A percentile compares a stretch with the other conserved stretches of the same genome.
phyloP scores from a whole-genome alignment of 2,888 invertebrate genomes.

The Pecten maximus region DNA sequence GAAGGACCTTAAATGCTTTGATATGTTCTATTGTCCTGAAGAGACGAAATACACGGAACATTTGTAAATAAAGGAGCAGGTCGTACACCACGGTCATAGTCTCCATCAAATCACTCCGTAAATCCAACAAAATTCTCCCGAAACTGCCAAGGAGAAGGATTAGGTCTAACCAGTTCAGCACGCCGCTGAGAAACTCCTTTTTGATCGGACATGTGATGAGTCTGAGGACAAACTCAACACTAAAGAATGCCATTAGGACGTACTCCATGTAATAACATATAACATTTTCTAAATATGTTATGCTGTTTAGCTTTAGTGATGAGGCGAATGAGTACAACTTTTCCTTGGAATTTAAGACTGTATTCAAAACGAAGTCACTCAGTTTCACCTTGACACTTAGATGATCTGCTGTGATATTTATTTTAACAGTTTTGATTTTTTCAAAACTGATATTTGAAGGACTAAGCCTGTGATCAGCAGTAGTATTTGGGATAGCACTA shows the following conservation, averaged over 20 bases:
- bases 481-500: too few relatives aligned
- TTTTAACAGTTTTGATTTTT: too few relatives aligned
- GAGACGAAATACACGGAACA: constrained; percentile 61
- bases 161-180: constrained; percentile 59
- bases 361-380: background rate
- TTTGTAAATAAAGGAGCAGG: constrained; percentile 60
- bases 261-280: constrained; percentile 37
- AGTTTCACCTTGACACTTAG: background rate
- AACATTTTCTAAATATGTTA: background rate
- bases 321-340: background rate
- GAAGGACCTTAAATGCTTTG: constrained; percentile 61
- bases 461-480: too few relatives aligned
- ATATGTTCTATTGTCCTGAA: constrained; percentile 59
- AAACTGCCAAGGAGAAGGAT: constrained; percentile 59
- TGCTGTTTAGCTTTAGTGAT: background rate
- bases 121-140: constrained; percentile 42
- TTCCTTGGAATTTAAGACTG: background rate
- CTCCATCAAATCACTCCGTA: constrained; percentile 48
- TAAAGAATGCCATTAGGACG: constrained; percentile 56
- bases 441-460: too few relatives aligned
- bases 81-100: constrained; percentile 50
- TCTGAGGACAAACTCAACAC: constrained; percentile 58
- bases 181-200: constrained; percentile 55
- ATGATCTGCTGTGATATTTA: too few relatives aligned
- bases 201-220: constrained; percentile 59